These are phyloP conservation scores for Drosophila pectinifera DNA, from an alignment of 1,140 invertebrate species.

Conservation along the genomic window DNA sequence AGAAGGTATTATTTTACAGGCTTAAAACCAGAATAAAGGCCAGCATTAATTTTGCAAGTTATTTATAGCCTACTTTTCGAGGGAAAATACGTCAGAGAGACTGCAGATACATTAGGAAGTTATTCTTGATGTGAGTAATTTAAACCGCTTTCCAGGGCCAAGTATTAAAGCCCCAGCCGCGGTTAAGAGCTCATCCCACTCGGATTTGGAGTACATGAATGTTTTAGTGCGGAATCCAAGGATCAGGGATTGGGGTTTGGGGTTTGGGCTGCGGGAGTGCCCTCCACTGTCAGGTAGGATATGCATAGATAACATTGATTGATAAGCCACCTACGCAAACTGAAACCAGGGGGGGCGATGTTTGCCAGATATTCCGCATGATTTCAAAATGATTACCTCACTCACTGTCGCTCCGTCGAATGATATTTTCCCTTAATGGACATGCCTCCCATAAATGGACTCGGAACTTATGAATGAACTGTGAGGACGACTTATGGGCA, in stretches of 20 bases:
- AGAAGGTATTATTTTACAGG: neutral
- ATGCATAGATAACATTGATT: slow-evolving; percentile 62
- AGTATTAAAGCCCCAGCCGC: neutral
- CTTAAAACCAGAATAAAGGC: neutral
- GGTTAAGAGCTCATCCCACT: slow-evolving; percentile 6
- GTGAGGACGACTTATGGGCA: neutral
- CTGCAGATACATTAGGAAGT: neutral
- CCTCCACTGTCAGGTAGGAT: slow-evolving; percentile 26
- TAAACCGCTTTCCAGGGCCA: slow-evolving; percentile 6
- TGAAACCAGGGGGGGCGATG: neutral
- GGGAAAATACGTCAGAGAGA: neutral
- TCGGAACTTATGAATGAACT: slow-evolving; percentile 37
- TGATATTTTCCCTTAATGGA: neutral
- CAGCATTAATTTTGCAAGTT: neutral
- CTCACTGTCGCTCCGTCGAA: slow-evolving; percentile 23
- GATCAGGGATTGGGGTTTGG: neutral
- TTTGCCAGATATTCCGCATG: slow-evolving; percentile 6
- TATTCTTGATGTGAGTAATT: slow-evolving; percentile 3
- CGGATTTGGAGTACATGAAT: slow-evolving; percentile 17
- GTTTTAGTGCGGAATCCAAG: slow-evolving; percentile 21
- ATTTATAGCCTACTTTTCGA: slow-evolving; percentile 25
- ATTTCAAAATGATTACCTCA: slow-evolving; percentile 41
- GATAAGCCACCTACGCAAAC: slow-evolving; percentile 50
- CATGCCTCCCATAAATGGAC: slow-evolving; percentile 17
- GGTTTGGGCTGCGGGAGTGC: too few relatives aligned